A percentile compares a stretch with the other conserved stretches of the same genome.
Conservation (phyloP, 2,113 vertebrate genomes). For the Barbus barbus region DNA sequence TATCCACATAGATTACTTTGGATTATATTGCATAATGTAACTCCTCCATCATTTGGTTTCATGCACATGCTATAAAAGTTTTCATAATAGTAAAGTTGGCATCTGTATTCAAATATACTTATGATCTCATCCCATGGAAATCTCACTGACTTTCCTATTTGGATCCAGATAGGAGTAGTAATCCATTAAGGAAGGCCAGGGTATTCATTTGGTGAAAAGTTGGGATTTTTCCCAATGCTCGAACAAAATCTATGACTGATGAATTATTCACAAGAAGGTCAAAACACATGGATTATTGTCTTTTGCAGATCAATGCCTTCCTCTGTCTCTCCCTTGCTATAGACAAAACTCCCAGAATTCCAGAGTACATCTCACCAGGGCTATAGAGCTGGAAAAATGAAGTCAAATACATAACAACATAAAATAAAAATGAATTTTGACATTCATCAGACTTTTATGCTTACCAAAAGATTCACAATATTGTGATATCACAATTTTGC, state of each 20-base stretch:
- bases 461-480: too few species aligned
- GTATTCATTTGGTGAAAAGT: constrained; percentile 4
- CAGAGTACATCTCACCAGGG: too few species aligned
- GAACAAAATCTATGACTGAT: too few species aligned
- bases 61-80: neutral
- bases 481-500: too few species aligned
- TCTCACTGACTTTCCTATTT: constrained; percentile 24
- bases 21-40: neutral
- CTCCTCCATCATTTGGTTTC: neutral
- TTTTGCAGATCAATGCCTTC: neutral
- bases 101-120: neutral
- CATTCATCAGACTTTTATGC: too few species aligned
- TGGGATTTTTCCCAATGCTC: neutral
- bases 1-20: neutral
- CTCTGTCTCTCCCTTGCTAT: neutral
- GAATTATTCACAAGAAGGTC: constrained; percentile 14
- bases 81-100: neutral
- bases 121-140: constrained; percentile 27
- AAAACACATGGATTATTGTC: neutral
- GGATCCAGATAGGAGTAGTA: too few species aligned
- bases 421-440: neutral
- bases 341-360: too few species aligned
- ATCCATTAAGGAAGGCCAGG: neutral
- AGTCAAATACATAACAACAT: too few species aligned
- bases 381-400: neutral